A percentile compares a stretch with the other conserved stretches of the same genome.
Conservation (phyloP, 2,888 invertebrate genomes). For the Deilephila porcellus region DNA sequence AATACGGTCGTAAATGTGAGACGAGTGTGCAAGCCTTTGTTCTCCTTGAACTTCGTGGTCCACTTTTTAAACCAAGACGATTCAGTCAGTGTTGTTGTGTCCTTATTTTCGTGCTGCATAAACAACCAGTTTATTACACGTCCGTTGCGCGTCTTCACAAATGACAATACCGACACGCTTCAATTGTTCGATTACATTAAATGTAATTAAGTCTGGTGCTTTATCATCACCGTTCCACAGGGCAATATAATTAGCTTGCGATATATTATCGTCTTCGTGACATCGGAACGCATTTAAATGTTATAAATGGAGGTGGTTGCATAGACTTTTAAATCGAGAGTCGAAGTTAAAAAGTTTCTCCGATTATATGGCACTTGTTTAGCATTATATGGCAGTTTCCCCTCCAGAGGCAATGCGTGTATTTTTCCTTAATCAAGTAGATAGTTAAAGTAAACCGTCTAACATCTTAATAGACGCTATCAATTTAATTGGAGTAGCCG, state of each 20-base stretch:
- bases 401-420: neutral
- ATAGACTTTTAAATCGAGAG: constrained; percentile 27
- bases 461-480: constrained; percentile 40
- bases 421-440: neutral
- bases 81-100: constrained; percentile 20
- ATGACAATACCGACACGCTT: constrained; percentile 54
- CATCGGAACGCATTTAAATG: neutral
- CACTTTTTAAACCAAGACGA: constrained; percentile 28
- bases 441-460: constrained; percentile 1
- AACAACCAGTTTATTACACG: constrained; percentile 57
- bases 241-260: neutral
- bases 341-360: constrained; percentile 33
- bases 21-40: constrained; percentile 25
- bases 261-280: neutral
- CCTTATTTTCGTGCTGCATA: constrained; percentile 43
- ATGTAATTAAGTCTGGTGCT: constrained; percentile 47
- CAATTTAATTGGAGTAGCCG: constrained; percentile 43
- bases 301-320: constrained; percentile 8
- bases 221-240: constrained; percentile 43
- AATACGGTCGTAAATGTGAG: constrained; percentile 48
- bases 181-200: constrained; percentile 51
- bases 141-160: constrained; percentile 51
- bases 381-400: constrained; percentile 12
- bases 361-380: constrained; percentile 21
- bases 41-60: constrained; percentile 29